Percentiles rank a stretch among this genome's conserved stretches.
Evolutionary conservation across 2,888 invertebrate species (phyloP).

Genomic region (Euplagia quadripunctaria): DNA sequence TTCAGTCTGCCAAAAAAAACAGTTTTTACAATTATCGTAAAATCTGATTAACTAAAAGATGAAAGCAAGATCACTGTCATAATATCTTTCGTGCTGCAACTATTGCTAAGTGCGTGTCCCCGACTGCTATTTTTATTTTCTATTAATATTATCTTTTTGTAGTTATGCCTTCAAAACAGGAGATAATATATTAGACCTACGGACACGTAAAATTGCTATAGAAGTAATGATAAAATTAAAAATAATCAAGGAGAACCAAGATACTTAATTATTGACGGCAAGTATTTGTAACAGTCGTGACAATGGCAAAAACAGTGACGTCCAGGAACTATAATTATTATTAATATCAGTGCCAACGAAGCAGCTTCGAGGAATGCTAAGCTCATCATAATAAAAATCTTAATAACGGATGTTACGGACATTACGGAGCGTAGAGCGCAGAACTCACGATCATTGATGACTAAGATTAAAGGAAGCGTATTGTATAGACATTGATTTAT

Average conservation of each 20-base stretch:
- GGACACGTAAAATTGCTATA: too few relatives aligned
- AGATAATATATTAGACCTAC: too few relatives aligned
- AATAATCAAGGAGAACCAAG: background rate
- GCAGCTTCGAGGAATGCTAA: constrained; percentile 38
- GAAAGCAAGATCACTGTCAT: too few relatives aligned
- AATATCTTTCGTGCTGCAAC: too few relatives aligned
- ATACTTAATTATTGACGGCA: background rate
- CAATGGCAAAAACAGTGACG: constrained; percentile 23
- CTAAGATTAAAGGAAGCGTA: constrained; percentile 23
- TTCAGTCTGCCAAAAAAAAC: too few relatives aligned
- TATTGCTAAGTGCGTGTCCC: too few relatives aligned
- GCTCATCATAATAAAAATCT: constrained; percentile 52
- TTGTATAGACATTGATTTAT: constrained; percentile 9
- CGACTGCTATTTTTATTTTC: too few relatives aligned
- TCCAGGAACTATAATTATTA: constrained; percentile 24
- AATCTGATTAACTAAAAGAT: too few relatives aligned
- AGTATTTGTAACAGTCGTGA: constrained; percentile 7
- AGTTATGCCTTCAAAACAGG: too few relatives aligned
- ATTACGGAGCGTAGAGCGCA: constrained; percentile 32
- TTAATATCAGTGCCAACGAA: constrained; percentile 26
- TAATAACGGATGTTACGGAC: constrained; percentile 49
- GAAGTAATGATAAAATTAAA: too few relatives aligned
- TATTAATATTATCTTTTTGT: too few relatives aligned
- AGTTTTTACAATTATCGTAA: too few relatives aligned
- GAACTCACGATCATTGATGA: constrained; percentile 31